A percentile compares a stretch with the other conserved stretches of the same genome.
phyloP scores from a whole-genome alignment of 1,140 invertebrate species.

The Armadillidium nasatum region DNA sequence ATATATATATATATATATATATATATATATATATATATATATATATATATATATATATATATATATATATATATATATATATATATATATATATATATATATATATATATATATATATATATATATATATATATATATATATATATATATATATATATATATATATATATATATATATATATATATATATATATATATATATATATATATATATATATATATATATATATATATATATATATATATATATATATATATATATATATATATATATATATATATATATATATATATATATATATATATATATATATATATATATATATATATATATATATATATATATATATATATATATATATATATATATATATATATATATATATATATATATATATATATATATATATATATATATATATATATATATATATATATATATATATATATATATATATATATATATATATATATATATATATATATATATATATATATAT shows the following conservation, averaged over 20 bases:
- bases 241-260: conserved; percentile 2
- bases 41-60: conserved; percentile 10
- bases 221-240: conserved; percentile 7
- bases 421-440: conserved; percentile 9
- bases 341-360: neutral
- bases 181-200: conserved; percentile 13
- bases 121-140: conserved; percentile 10
- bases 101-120: neutral
- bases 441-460: neutral
- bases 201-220: conserved; percentile 7
- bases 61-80: conserved; percentile 7
- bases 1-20: neutral
- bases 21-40: neutral
- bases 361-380: conserved; percentile 11
- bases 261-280: conserved; percentile 11
- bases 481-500: neutral
- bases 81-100: neutral
- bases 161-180: conserved; percentile 11
- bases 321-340: conserved; percentile 11
- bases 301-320: conserved; percentile 9
- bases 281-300: conserved; percentile 11
- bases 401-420: conserved; percentile 11
- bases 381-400: conserved; percentile 11
- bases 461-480: conserved; percentile 5
- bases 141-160: conserved; percentile 13